Evolutionary conservation across 2,888 invertebrate genomes (phyloP).

Genomic region (Dendrolimus houi): DNA sequence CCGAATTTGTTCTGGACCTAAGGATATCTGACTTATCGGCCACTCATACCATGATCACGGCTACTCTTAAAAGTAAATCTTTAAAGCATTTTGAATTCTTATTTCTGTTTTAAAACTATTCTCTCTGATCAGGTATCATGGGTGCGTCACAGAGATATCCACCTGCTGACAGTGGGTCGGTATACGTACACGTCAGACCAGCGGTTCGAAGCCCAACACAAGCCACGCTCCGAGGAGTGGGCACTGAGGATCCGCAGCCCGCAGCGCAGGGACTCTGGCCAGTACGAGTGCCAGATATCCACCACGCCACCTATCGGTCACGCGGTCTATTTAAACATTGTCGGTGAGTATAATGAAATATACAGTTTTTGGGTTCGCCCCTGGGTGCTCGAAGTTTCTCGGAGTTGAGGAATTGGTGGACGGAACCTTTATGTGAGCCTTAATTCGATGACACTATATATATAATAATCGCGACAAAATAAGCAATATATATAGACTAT

Average conservation of each 20-base stretch:
- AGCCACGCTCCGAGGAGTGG: conserved; percentile 92
- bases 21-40: too few relatives aligned
- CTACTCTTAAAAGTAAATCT: too few relatives aligned
- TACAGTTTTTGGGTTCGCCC: too few relatives aligned
- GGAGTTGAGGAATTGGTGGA: too few relatives aligned
- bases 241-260: conserved; percentile 79
- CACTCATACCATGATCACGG: too few relatives aligned
- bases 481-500: too few relatives aligned
- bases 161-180: conserved; percentile 90
- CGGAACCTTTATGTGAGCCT: too few relatives aligned
- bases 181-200: conserved; percentile 92
- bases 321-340: conserved; percentile 87
- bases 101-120: conserved; percentile 4
- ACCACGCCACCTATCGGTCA: conserved; percentile 93
- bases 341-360: conserved; percentile 78
- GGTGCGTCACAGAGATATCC: conserved; percentile 94
- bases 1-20: too few relatives aligned
- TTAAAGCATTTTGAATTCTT: too few relatives aligned
- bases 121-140: conserved; percentile 85
- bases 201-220: conserved; percentile 87
- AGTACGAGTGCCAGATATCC: conserved; percentile 94
- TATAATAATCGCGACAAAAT: too few relatives aligned
- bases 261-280: conserved; percentile 90
- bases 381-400: too few relatives aligned
- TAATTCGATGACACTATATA: too few relatives aligned